Evolutionary conservation across 1,140 invertebrate genomes (phyloP).

Genomic region (Penaeus chinensis): DNA sequence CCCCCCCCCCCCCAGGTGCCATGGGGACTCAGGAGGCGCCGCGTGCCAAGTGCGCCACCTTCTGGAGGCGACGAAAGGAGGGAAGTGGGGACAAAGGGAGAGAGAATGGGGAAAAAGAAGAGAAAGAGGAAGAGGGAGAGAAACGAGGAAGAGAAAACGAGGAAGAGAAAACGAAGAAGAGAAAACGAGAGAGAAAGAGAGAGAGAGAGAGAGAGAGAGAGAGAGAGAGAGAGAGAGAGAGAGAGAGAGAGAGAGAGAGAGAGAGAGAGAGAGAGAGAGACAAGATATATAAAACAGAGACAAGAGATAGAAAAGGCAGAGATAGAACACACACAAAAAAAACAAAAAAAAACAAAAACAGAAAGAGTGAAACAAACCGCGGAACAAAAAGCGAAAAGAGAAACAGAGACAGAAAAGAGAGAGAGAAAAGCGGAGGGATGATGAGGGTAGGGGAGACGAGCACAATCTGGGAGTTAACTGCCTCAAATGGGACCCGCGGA

Average conservation of each 20-base stretch:
- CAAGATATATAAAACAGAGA: neutral
- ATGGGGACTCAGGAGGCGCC: neutral
- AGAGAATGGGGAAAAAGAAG: neutral
- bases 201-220: too few species aligned
- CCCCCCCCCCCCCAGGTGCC: neutral
- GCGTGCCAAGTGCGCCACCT: too few species aligned
- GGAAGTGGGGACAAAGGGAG: too few species aligned
- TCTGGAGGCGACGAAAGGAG: neutral
- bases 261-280: neutral
- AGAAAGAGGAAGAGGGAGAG: neutral
- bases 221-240: too few species aligned
- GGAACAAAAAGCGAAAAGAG: neutral
- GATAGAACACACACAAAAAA: neutral
- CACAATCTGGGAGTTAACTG: neutral
- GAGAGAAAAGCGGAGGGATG: neutral
- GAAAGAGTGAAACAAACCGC: too few species aligned
- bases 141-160: neutral
- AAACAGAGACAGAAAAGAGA: neutral
- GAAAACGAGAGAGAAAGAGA: too few species aligned
- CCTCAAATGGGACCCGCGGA: neutral
- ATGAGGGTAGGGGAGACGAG: neutral
- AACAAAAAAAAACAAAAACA: neutral
- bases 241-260: too few species aligned
- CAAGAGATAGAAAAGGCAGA: neutral
- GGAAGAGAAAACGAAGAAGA: neutral